Percentiles rank a stretch among this genome's conserved stretches.
Conservation (phyloP, 2,113 vertebrate species). For the Sciurus niger region DNA sequence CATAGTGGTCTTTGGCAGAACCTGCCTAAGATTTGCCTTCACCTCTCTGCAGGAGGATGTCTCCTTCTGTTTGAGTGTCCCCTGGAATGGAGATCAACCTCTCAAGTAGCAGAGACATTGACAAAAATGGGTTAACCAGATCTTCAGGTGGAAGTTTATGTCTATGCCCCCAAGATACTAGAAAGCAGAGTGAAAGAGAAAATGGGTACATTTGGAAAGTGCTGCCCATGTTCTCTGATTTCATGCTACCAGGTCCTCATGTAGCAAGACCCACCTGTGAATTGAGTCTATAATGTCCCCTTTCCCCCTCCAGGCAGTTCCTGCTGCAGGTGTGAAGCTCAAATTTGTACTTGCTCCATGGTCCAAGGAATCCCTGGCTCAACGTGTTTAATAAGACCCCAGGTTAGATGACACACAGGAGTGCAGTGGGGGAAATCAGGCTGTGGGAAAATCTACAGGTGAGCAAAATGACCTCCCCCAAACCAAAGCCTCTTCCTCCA, state of each 20-base stretch:
- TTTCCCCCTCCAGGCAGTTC: not conserved
- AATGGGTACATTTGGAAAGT: not conserved
- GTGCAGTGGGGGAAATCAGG: not conserved
- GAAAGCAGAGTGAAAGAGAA: not conserved
- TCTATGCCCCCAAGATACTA: rapidly evolving
- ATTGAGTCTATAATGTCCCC: too few species aligned
- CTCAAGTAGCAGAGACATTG: not conserved
- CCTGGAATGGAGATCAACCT: not conserved
- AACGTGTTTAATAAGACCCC: not conserved
- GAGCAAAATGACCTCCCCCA: not conserved
- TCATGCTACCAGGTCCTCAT: not conserved
- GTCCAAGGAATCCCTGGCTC: not conserved
- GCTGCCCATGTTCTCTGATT: not conserved
- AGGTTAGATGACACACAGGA: not conserved
- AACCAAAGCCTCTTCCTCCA: not conserved
- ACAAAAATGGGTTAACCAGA: too few species aligned
- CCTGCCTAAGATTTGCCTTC: too few species aligned
- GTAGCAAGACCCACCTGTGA: not conserved
- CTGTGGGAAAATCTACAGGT: not conserved
- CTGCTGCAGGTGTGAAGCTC: too few species aligned
- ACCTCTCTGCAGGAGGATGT: not conserved
- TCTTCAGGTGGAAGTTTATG: not conserved
- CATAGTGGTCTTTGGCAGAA: too few species aligned
- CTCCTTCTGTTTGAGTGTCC: not conserved
- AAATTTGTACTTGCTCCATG: too few species aligned